These are phyloP conservation scores for Heliconius cydno DNA, from an alignment of 2,888 invertebrate genomes.

Conservation along the genomic window DNA sequence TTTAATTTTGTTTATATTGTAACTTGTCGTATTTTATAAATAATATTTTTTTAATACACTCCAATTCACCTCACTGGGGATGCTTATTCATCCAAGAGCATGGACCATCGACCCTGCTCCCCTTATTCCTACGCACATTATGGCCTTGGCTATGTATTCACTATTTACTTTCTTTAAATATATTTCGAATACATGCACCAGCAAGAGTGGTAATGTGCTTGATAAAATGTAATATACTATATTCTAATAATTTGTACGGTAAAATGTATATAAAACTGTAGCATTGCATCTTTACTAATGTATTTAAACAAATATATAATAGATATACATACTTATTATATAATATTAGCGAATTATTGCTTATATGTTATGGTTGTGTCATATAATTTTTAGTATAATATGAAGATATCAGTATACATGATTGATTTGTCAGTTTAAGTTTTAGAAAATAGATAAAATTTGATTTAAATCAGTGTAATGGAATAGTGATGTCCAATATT, in stretches of 20 bases:
- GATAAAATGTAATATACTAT: not conserved
- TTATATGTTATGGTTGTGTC: constrained; percentile 42
- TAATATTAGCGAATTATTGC: not conserved
- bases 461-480: no score
- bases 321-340: no score
- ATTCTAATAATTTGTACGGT: not conserved
- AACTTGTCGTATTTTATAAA: no score
- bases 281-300: no score
- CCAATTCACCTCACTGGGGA: no score
- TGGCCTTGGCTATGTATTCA: not conserved
- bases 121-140: not conserved
- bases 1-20: no score
- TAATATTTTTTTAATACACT: no score
- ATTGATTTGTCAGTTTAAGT: constrained; percentile 3
- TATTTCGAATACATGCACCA: not conserved
- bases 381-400: constrained; percentile 46
- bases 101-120: not conserved
- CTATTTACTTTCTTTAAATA: not conserved
- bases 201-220: not conserved
- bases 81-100: no score
- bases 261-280: not conserved
- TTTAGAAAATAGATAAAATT: not conserved
- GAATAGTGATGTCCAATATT: not conserved
- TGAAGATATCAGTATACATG: constrained; percentile 1
- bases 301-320: no score